phyloP scores from a whole-genome alignment of 2,888 invertebrate genomes.

The Entomobrya multifasciata region DNA sequence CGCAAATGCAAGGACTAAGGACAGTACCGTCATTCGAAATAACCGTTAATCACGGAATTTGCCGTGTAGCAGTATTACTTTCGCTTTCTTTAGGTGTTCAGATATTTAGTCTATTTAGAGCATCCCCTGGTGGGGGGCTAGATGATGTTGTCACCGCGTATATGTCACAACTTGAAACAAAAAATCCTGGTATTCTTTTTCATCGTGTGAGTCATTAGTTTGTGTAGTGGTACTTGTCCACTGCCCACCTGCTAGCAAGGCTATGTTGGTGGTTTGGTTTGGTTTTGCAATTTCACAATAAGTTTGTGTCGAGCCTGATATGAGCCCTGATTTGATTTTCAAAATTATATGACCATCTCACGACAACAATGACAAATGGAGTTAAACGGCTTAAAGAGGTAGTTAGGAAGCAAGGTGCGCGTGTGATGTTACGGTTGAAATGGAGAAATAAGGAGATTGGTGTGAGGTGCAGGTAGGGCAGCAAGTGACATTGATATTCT shows the following conservation, averaged over 20 bases:
- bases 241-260: neutral
- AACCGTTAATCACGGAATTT: constrained; percentile 8
- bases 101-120: neutral
- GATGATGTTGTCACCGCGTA: neutral
- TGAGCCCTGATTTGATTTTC: no score
- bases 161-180: neutral
- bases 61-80: neutral
- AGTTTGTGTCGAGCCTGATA: no score
- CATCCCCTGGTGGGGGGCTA: constrained; percentile 1
- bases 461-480: no score
- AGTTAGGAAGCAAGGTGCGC: no score
- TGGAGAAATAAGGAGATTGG: no score
- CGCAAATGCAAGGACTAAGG: no score
- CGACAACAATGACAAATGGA: constrained; percentile 4
- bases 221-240: neutral
- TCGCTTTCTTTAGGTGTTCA: neutral
- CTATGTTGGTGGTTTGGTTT: neutral
- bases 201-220: neutral
- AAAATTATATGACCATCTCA: neutral
- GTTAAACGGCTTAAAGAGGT: no score
- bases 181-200: neutral
- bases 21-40: neutral
- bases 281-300: no score
- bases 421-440: no score
- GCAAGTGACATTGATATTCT: constrained; percentile 32